Evolutionary conservation across 2,888 invertebrate genomes (phyloP), one percentile per base, ranked within the genome.

Genomic region (Druceiella hillmani): DNA sequence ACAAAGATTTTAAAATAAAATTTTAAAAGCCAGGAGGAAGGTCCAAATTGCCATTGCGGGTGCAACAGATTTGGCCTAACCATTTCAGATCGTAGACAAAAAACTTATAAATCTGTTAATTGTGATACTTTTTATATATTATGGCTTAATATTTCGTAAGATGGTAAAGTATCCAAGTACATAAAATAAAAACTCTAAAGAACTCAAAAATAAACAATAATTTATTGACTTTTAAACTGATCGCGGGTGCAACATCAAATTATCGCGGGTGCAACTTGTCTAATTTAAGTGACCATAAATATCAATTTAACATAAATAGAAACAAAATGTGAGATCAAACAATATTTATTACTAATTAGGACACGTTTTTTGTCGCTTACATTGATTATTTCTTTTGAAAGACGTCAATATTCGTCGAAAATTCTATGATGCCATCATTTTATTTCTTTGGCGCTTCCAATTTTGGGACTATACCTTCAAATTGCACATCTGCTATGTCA

Each of bases 401-500:
- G 40, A 46, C 38, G 38, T 46, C 40, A 46, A 45, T 46, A 45
- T 26, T 38, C 22, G 37, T 28, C 37, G 45, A 46, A 45, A 48
- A 48, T 46, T 46, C 45, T 44, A 43, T 31, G 16, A 49, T 47
- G 36, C 42, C 41, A 33, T 46, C 44, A 43, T 15, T 45, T 10
- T 43, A 46, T 39, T 41, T 45, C 40, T 48, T 31, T 40, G 45
- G 45, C 46, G 46, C 47, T 46, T 46, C 44, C 44, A 49, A 45
- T 34, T 38, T 50, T 35, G 43, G 45, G 33, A 48, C 47, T 36
- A 43, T 43, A 34, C 48, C 45, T 11, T 46, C 49, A 45, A 45
- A 48, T 47, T 39, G 47, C 37, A 47, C 44, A 36, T 46, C 46
- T 50, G 45, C 45, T 48, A 48, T 46, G 42, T 48, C 47, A 38